Evolutionary conservation across 1,140 invertebrate species (phyloP).

Genomic region (Aphaenogaster floridana): DNA sequence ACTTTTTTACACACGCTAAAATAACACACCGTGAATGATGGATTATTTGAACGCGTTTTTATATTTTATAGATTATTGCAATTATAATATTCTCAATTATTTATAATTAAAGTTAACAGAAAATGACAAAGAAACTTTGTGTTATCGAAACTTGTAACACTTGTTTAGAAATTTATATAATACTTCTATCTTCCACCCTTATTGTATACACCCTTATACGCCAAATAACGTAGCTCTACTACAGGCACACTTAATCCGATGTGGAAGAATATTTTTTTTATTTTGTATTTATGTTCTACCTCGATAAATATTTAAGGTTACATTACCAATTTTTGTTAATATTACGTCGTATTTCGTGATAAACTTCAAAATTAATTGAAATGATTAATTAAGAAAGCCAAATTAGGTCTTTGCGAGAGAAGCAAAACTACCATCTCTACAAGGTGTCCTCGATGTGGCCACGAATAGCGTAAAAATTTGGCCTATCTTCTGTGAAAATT

Average conservation of each 20-base stretch:
- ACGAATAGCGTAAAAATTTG: not conserved
- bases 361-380: not conserved
- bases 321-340: not conserved
- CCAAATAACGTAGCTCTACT: not conserved
- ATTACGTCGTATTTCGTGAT: not conserved
- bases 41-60: not conserved
- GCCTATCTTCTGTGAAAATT: not conserved
- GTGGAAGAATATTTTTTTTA: not conserved
- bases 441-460: not conserved
- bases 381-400: not conserved
- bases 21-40: not conserved
- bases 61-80: not conserved
- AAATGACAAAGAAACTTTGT: not conserved
- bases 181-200: not conserved
- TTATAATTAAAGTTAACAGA: not conserved
- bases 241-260: not conserved
- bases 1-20: not conserved
- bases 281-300: not conserved
- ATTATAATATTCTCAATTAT: not conserved
- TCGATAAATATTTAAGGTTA: not conserved
- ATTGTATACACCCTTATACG: too few relatives aligned
- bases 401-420: not conserved
- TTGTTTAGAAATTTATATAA: not conserved
- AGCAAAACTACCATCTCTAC: not conserved
- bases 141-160: not conserved